Evolutionary conservation across 2,888 invertebrate genomes (phyloP), one percentile per base, ranked within the genome.

Genomic region (Microctonus hyperodae): DNA sequence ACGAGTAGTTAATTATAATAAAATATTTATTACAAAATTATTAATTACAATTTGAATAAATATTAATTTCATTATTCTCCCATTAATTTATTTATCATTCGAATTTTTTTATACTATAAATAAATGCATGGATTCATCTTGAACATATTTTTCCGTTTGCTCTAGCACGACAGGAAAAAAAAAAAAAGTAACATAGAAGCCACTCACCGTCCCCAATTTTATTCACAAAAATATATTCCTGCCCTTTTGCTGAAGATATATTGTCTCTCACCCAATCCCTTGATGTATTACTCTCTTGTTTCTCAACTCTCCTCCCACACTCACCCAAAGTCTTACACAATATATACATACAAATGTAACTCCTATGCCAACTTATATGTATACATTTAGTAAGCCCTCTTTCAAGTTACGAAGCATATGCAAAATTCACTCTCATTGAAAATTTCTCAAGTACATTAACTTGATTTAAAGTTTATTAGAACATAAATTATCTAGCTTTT

Each of bases 201-300:
- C 13, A 37, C n/a, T n/a, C 37, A n/a, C 11, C 4, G 4, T 5
- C n/a, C 16, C 16, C 16, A 4, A 37, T 10, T 44, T 44, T 44
- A 16, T 44, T 16, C 16, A 16, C 16, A 44, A 44, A 16, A 44
- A 7, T 13, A 44, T 16, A 44, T 44, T 44, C 16, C 16, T 20
- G 9, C 20, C 7, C 6, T n/a, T n/a, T n/a, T 44, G 40, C 56
- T 50, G 73, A 69, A 76, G 77, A 78, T 79, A 76, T 75, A 78
- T 76, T 16, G 76, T 75, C 73, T 72, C 73, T 74, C 74, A 77
- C 77, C 79, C 79, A 77, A 79, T 79, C 75, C 76, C 71, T 75
- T 79, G 81, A 82, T 81, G 76, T 74, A 82, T 81, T 75, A 78
- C 78, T 69, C 75, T 75, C 51, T 20, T n/a, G 16, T 51, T 61